A percentile compares a stretch with the other conserved stretches of the same genome.
Evolutionary conservation across 2,888 invertebrate genomes (phyloP).

Genomic region (Ennomos quercinarius): DNA sequence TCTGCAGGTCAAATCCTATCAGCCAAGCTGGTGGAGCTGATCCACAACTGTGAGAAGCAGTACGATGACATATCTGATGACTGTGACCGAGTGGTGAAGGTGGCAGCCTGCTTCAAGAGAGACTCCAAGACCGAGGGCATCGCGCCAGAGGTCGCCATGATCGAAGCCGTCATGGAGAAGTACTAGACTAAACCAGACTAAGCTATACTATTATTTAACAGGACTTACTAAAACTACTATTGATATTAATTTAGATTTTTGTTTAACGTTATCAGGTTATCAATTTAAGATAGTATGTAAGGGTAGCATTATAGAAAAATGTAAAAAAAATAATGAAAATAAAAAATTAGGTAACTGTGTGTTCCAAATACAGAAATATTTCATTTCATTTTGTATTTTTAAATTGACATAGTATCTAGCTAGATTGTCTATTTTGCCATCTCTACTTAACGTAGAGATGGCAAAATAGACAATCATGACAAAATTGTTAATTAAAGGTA

Average conservation of each 20-base stretch:
- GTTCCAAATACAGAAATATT: no score
- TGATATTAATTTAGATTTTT: not conserved
- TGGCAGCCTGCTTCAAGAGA: slow-evolving; percentile 74
- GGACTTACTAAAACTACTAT: not conserved
- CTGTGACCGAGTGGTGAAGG: slow-evolving; percentile 73
- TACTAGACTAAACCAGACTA: slow-evolving; percentile 47
- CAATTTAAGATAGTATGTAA: not conserved
- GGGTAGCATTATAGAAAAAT: slow-evolving; percentile 4
- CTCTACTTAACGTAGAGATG: no score
- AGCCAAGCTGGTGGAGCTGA: slow-evolving; percentile 66
- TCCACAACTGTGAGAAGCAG: slow-evolving; percentile 76
- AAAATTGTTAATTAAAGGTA: no score
- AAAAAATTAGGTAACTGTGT: no score
- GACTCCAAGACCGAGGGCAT: slow-evolving; percentile 69
- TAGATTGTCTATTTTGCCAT: no score
- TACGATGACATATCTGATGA: slow-evolving; percentile 67
- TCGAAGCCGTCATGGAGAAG: slow-evolving; percentile 74
- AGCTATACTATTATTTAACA: not conserved
- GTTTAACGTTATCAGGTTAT: no score
- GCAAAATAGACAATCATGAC: no score
- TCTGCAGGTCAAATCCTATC: slow-evolving; percentile 68
- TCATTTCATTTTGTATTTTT: no score
- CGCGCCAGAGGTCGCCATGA: slow-evolving; percentile 77
- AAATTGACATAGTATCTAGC: no score
- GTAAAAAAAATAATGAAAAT: slow-evolving; percentile 17